Evolutionary conservation across 1,140 invertebrate species (phyloP).

Genomic region (Cotesia chilonis): DNA sequence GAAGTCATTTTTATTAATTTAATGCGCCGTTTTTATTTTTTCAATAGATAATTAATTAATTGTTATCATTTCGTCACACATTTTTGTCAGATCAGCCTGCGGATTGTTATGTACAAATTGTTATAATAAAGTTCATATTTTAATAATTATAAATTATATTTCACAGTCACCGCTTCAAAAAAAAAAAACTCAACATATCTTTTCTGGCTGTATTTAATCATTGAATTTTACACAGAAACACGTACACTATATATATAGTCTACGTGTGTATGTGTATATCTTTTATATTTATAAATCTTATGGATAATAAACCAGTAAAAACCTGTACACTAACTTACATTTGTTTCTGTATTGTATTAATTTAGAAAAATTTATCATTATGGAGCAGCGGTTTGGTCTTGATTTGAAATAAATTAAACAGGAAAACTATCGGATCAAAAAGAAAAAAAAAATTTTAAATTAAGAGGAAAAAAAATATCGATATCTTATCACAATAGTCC

Average conservation of each 20-base stretch:
- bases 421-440: constrained; percentile 9
- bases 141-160: constrained; percentile 14
- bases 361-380: constrained; percentile 29
- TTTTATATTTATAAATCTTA: not conserved
- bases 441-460: too few species aligned
- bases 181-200: not conserved
- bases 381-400: constrained; percentile 18
- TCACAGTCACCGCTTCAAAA: constrained; percentile 21
- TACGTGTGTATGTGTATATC: not conserved
- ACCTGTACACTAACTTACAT: constrained; percentile 36
- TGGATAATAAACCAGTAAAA: constrained; percentile 33
- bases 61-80: constrained; percentile 15
- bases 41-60: not conserved
- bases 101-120: constrained; percentile 17
- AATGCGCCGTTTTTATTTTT: not conserved
- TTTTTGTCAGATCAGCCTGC: constrained; percentile 20
- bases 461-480: not conserved
- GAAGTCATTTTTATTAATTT: constrained; percentile 6
- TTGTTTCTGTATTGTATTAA: constrained; percentile 11
- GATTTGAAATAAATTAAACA: constrained; percentile 7
- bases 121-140: constrained; percentile 1
- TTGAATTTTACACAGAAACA: too few species aligned
- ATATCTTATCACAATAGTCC: constrained; percentile 12
- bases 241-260: not conserved
- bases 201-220: constrained; percentile 11